Conservation (phyloP, 2,888 invertebrate species). For the Argyra leucocephala region DNA sequence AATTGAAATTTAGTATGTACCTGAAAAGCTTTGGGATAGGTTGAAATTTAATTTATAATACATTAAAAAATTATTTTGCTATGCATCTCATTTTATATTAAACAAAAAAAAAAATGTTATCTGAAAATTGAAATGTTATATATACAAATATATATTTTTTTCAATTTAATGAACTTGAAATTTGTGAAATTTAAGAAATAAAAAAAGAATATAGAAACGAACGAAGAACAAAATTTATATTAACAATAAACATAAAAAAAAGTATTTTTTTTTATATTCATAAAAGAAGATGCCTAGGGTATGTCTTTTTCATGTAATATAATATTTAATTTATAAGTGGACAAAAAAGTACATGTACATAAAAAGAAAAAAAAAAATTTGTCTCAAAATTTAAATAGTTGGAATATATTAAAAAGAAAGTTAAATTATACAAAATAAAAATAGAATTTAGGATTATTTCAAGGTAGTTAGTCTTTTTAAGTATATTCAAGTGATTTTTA, state of each 20-base stretch:
- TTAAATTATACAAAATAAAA: no score
- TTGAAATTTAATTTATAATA: background rate
- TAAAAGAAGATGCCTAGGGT: constrained; percentile 13
- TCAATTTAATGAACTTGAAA: background rate
- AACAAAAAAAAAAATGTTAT: background rate
- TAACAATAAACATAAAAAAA: background rate
- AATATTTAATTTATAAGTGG: background rate
- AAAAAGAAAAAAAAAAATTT: no score
- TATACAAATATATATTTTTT: background rate
- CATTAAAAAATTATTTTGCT: background rate
- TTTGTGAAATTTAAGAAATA: background rate
- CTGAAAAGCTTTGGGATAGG: constrained; percentile 6
- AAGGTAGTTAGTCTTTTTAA: no score
- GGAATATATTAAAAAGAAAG: no score
- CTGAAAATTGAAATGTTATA: constrained; percentile 1
- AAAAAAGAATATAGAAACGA: background rate
- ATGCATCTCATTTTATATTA: constrained; percentile 6
- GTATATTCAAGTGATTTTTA: no score
- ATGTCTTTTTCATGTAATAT: background rate
- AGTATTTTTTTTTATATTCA: background rate
- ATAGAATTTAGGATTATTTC: no score
- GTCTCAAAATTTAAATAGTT: no score
- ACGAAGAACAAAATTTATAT: background rate
- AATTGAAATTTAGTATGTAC: background rate
- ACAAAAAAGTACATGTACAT: no score